Conservation (phyloP, 1,140 invertebrate species). For the Tetramorium alpestre region DNA sequence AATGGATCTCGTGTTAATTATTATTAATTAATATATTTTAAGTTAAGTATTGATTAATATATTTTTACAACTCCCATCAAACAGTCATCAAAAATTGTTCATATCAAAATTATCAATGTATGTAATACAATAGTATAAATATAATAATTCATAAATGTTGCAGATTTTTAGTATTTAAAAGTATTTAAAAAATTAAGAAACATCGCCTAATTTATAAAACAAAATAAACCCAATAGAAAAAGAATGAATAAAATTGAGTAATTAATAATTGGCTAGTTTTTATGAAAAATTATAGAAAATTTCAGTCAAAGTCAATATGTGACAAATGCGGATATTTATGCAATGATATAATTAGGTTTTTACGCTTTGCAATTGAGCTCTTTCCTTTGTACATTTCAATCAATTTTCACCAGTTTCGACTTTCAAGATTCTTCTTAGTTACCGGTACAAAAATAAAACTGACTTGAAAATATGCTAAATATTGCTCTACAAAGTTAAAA, state of each 20-base stretch:
- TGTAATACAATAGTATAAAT: no score
- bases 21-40: no score
- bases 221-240: background rate
- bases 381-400: background rate
- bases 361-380: background rate
- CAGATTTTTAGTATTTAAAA: no score
- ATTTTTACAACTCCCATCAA: no score
- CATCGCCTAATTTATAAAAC: background rate
- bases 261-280: background rate
- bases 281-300: background rate
- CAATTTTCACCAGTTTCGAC: background rate
- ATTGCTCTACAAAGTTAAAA: background rate
- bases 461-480: background rate
- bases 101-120: no score
- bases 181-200: background rate
- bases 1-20: no score
- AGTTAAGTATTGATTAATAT: no score
- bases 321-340: background rate
- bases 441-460: background rate
- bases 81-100: no score
- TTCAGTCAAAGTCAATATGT: background rate
- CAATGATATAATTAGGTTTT: background rate
- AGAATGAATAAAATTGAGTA: background rate
- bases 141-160: no score
- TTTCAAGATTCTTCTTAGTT: background rate